Evolutionary conservation across 2,797 vertebrate species (phyloP), one percentile per base, ranked within the genome.

Genomic region (Mycteria americana): DNA sequence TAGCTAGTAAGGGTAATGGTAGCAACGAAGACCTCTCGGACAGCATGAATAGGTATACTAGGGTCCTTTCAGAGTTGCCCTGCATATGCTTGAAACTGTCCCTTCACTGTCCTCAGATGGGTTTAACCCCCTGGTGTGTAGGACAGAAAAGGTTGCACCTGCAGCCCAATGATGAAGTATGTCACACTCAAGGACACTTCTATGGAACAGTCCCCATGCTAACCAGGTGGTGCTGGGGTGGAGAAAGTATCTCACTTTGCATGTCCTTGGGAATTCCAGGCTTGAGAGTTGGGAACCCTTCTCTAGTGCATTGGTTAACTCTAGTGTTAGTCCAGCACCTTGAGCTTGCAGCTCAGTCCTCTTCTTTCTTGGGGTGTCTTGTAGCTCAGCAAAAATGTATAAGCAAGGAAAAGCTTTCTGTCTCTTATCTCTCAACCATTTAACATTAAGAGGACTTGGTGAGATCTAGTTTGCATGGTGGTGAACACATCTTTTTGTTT

Each of bases 21-120:
- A 43, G 21, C 22, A 24, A 12, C 12, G 50, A 59, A 37, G 9
- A 9, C 11, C 17, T 45, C 28, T 35, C 15, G 31, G 27, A 10
- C 31, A 94, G 11, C 11, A 13, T 23, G 24, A 74, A 18, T 9
- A 43, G 8, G 21, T 27, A 13, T 25, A 15, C 4, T 18, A 48
- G 17, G 22, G 13, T 54, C 25, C 45, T 53, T 33, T 35, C 13
- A 85, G 70, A 41, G 19, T 15, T 64, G 23, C 19, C 5, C 24
- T 64, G 60, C 30, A 19, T 2, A 0, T 15, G 12, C 7, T 62
- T 19, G 37, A 85, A 62, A 7, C 31, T 46, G 37, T 75, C 27
- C 50, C 28, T 12, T 80, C 10, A 0, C 16, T 45, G 10, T 0
- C 25, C 18, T 65, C 2, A 13, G 37, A 9, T n/a, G 51, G 4